Percentiles rank a stretch among this genome's conserved stretches.
phyloP scores from a whole-genome alignment of 2,113 vertebrate species.

The Chlorodrepanis virens region DNA sequence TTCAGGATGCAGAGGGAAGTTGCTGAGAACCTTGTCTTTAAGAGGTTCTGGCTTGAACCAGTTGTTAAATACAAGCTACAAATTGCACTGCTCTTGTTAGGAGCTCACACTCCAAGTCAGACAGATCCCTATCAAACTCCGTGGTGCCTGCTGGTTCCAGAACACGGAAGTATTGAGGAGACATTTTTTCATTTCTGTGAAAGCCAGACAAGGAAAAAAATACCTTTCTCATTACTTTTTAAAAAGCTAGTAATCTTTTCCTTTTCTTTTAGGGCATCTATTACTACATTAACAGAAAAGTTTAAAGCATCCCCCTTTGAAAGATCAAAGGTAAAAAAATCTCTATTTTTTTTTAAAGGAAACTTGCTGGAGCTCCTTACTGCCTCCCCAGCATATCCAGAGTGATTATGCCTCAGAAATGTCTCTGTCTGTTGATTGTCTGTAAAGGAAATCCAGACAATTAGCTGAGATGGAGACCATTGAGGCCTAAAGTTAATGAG shows the following conservation, averaged over 20 bases:
- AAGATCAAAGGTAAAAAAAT: not conserved
- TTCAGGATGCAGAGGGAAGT: slow-evolving; percentile 22
- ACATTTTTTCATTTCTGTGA: not conserved
- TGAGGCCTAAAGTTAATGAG: not conserved
- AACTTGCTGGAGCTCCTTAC: not conserved
- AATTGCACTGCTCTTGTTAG: not conserved
- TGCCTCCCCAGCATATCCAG: not conserved
- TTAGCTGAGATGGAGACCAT: not conserved
- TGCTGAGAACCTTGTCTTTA: slow-evolving; percentile 13
- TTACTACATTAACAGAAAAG: not conserved
- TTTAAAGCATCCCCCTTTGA: not conserved
- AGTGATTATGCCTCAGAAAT: not conserved
- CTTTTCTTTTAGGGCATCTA: not conserved
- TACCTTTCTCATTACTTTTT: not conserved
- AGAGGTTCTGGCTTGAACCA: slow-evolving; percentile 18
- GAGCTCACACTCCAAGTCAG: not conserved
- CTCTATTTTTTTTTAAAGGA: not conserved
- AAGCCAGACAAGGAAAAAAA: not conserved
- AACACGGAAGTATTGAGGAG: not conserved
- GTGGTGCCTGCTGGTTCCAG: not conserved
- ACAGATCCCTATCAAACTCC: slow-evolving; percentile 1
- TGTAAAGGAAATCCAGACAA: not conserved
- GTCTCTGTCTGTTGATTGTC: not conserved
- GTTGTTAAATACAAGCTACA: not conserved
- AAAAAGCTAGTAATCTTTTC: not conserved